These are phyloP conservation scores for Crematogaster levior DNA, from an alignment of 2,888 invertebrate genomes.

Conservation along the genomic window DNA sequence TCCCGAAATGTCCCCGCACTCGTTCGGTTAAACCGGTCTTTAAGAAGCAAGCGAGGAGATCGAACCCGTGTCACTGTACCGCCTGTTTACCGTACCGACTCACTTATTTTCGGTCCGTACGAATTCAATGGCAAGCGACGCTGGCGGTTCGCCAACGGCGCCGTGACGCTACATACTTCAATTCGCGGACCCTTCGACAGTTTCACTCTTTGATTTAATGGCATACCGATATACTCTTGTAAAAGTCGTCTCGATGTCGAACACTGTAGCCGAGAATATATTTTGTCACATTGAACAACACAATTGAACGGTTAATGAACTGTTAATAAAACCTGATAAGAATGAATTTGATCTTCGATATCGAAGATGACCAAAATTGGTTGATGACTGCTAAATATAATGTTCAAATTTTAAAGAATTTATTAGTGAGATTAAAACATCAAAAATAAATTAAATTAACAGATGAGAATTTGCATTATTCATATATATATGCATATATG, in stretches of 20 bases:
- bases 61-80: slow-evolving; percentile 70
- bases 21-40: slow-evolving; percentile 70
- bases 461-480: neutral
- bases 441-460: neutral
- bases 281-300: neutral
- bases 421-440: neutral
- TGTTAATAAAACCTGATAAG: neutral
- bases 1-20: slow-evolving; percentile 62
- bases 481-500: neutral
- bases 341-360: neutral
- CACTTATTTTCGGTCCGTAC: slow-evolving; percentile 69
- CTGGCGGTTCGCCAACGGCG: slow-evolving; percentile 65
- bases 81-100: slow-evolving; percentile 61
- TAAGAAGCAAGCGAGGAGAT: slow-evolving; percentile 66
- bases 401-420: neutral
- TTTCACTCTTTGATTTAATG: slow-evolving; percentile 14
- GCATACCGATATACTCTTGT: neutral
- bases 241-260: neutral
- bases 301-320: neutral
- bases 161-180: slow-evolving; percentile 39
- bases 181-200: slow-evolving; percentile 27
- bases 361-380: neutral
- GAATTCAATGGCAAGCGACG: slow-evolving; percentile 68
- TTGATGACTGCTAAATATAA: neutral
- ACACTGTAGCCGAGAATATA: neutral